Conservation (phyloP, 1,140 invertebrate species). For the Coenobita brevimanus region DNA sequence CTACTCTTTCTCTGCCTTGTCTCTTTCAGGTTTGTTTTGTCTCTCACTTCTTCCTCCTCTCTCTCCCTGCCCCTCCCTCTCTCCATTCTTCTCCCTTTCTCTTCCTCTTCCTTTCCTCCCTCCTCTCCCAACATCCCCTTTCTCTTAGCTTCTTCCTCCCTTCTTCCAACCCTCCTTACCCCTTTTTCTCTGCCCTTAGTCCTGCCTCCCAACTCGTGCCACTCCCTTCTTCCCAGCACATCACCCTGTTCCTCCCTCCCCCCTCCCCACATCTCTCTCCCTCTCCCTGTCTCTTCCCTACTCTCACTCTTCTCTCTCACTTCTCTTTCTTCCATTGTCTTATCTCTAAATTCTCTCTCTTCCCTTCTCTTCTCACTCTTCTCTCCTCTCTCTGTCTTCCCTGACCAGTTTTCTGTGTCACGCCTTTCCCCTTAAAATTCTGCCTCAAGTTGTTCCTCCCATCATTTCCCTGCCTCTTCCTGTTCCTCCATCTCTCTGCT, state of each 20-base stretch:
- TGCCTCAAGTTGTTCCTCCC: background rate
- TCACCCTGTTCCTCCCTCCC: background rate
- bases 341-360: background rate
- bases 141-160: background rate
- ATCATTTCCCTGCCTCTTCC: background rate
- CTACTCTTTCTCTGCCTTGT: background rate
- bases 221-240: background rate
- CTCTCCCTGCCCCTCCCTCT: background rate
- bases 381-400: background rate
- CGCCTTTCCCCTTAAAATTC: background rate
- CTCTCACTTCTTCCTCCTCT: background rate
- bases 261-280: background rate
- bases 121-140: background rate
- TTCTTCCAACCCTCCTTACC: background rate
- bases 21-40: background rate
- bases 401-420: background rate
- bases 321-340: background rate
- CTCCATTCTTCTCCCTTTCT: background rate
- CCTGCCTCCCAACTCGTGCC: background rate
- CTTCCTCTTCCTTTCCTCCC: background rate
- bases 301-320: background rate
- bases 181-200: background rate
- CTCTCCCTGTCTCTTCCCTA: background rate
- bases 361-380: background rate
- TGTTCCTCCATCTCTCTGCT: background rate